A percentile compares a stretch with the other conserved stretches of the same genome.
phyloP scores from a whole-genome alignment of 2,797 vertebrate genomes.

The Meriones psammophilus region DNA sequence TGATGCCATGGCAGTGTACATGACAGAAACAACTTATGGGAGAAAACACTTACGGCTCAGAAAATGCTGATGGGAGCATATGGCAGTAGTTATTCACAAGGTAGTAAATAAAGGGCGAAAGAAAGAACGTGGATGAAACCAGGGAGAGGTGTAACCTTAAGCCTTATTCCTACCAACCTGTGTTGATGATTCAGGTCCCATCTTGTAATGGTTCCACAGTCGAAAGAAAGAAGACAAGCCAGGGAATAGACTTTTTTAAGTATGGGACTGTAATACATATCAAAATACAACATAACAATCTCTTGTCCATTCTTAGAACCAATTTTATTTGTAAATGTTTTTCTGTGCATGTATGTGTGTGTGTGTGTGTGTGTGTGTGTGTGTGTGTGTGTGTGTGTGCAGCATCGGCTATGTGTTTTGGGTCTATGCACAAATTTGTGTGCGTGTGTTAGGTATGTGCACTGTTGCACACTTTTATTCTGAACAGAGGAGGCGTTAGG shows the following conservation, averaged over 20 bases:
- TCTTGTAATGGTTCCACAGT: background rate
- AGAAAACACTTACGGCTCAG: background rate
- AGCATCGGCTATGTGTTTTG: background rate
- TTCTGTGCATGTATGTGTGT: background rate
- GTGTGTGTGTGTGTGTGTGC: background rate
- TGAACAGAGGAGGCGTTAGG: too few relatives aligned
- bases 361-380: background rate
- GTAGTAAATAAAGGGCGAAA: background rate
- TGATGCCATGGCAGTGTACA: background rate
- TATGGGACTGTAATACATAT: background rate
- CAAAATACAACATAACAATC: background rate
- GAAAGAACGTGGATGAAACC: background rate
- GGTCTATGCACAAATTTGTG: background rate
- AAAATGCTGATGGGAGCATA: background rate
- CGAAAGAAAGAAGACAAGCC: background rate
- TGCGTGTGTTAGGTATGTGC: background rate
- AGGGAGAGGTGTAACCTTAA: background rate
- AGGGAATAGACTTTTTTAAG: background rate
- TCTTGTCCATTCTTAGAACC: background rate
- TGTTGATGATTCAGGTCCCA: background rate
- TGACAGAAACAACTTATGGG: background rate
- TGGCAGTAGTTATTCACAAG: too few relatives aligned
- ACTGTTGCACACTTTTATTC: background rate
- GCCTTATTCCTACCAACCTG: background rate
- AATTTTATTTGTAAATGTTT: background rate